phyloP scores from a whole-genome alignment of 2,797 vertebrate genomes.

The Oryzias dopingdopingensis region DNA sequence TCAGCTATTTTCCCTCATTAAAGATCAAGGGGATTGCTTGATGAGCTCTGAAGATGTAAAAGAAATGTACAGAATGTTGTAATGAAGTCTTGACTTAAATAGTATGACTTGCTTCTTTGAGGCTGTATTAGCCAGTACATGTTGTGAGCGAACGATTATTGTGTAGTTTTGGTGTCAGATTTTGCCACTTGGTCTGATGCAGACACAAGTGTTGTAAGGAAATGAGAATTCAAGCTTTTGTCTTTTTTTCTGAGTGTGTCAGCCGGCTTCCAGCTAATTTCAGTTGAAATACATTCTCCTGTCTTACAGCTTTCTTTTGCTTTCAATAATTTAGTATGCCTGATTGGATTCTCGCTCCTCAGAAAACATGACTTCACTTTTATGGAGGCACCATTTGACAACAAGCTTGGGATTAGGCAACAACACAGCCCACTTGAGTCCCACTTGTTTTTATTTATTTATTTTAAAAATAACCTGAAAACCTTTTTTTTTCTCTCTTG shows the following conservation, averaged over 20 bases:
- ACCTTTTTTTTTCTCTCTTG: neutral
- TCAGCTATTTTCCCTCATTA: slow-evolving; percentile 54
- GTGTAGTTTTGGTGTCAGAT: slow-evolving; percentile 1
- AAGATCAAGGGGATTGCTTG: slow-evolving; percentile 38
- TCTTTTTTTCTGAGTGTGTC: slow-evolving; percentile 33
- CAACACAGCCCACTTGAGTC: slow-evolving; percentile 42
- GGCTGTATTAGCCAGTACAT: slow-evolving; percentile 1
- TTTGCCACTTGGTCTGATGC: slow-evolving; percentile 13
- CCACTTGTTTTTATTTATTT: slow-evolving; percentile 32
- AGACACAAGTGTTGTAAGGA: slow-evolving; percentile 20
- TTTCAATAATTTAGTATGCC: slow-evolving; percentile 65
- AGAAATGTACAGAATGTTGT: slow-evolving; percentile 34
- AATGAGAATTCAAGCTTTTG: slow-evolving; percentile 28
- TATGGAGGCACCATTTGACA: slow-evolving; percentile 59
- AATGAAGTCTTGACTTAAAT: slow-evolving; percentile 22
- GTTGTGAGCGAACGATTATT: slow-evolving; percentile 28
- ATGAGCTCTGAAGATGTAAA: slow-evolving; percentile 19
- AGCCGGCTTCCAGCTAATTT: slow-evolving; percentile 53
- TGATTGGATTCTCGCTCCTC: slow-evolving; percentile 41
- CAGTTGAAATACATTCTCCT: slow-evolving; percentile 32
- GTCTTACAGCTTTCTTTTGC: slow-evolving; percentile 26
- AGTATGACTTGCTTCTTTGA: slow-evolving; percentile 2
- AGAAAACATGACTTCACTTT: slow-evolving; percentile 68
- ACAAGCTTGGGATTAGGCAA: slow-evolving; percentile 51
- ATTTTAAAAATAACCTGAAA: slow-evolving; percentile 32